These are phyloP conservation scores for Craterocephalus amniculus DNA, from an alignment of 2,797 vertebrate genomes.

Conservation along the genomic window DNA sequence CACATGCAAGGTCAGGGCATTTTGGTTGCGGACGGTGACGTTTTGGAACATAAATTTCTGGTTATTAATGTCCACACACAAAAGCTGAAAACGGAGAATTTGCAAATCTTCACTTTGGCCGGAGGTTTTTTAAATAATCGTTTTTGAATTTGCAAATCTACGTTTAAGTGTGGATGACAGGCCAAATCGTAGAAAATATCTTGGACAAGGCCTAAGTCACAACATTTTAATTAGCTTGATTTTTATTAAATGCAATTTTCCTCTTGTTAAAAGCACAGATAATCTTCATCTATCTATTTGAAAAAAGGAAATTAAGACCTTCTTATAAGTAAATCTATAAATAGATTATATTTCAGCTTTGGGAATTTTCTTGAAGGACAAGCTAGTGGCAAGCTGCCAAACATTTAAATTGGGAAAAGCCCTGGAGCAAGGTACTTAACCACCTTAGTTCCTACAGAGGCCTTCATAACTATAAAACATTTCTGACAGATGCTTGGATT, in stretches of 20 bases:
- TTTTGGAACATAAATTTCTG: too few relatives aligned
- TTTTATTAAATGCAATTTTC: background rate
- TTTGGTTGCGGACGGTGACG: too few relatives aligned
- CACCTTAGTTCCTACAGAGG: background rate
- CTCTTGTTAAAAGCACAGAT: background rate
- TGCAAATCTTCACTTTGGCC: too few relatives aligned
- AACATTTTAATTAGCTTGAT: background rate
- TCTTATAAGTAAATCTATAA: slow-evolving; percentile 1
- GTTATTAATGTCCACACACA: too few relatives aligned
- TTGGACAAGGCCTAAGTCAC: too few relatives aligned
- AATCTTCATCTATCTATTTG: background rate
- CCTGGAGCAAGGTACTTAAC: slow-evolving; percentile 7
- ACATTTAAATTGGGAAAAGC: background rate
- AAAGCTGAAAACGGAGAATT: too few relatives aligned
- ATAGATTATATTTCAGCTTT: slow-evolving; percentile 2
- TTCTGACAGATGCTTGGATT: background rate
- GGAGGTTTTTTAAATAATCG: too few relatives aligned
- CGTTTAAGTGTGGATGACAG: too few relatives aligned
- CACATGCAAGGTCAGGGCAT: too few relatives aligned
- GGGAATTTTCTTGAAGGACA: background rate
- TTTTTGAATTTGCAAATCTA: too few relatives aligned
- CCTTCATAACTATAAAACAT: background rate
- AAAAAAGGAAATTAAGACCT: background rate
- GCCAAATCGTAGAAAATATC: too few relatives aligned
- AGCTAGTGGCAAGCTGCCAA: background rate